Evolutionary conservation across 2,888 invertebrate genomes (phyloP).

Genomic region (Camponotus fellah): DNA sequence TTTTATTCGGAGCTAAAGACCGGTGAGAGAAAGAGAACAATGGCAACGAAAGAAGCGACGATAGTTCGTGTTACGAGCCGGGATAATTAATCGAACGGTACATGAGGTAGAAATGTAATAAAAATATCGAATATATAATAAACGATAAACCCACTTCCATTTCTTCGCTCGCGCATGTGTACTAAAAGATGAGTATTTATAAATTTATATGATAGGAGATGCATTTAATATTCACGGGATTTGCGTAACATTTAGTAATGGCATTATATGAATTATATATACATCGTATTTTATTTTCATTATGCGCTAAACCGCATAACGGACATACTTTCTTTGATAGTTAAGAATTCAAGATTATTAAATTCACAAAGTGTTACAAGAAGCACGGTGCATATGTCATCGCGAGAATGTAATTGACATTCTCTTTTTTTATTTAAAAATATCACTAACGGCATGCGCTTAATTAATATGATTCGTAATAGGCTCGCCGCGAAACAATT

Average conservation of each 20-base stretch:
- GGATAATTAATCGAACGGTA: conserved; percentile 32
- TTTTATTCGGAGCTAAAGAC: conserved; percentile 6
- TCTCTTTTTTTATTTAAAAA: conserved; percentile 17
- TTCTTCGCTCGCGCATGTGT: neutral
- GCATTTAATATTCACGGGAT: neutral
- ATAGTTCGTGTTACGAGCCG: conserved; percentile 2
- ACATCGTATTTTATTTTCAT: neutral
- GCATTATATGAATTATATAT: neutral
- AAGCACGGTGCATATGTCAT: conserved; percentile 21
- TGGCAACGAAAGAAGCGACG: conserved; percentile 15
- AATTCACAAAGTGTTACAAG: conserved; percentile 16
- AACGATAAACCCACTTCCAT: neutral
- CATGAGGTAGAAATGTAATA: neutral
- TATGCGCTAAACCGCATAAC: conserved; percentile 19
- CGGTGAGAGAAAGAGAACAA: conserved; percentile 16
- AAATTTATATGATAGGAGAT: neutral
- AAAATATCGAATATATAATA: neutral
- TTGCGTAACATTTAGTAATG: neutral
- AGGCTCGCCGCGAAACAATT: conserved; percentile 18
- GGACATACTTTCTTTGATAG: neutral
- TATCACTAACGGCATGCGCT: neutral
- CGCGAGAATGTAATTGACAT: conserved; percentile 13
- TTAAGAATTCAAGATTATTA: conserved; percentile 36
- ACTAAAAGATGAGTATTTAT: neutral
- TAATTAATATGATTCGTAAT: conserved; percentile 29